Conservation (phyloP, 2,888 invertebrate genomes). For the Criorhina ranunculi region DNA sequence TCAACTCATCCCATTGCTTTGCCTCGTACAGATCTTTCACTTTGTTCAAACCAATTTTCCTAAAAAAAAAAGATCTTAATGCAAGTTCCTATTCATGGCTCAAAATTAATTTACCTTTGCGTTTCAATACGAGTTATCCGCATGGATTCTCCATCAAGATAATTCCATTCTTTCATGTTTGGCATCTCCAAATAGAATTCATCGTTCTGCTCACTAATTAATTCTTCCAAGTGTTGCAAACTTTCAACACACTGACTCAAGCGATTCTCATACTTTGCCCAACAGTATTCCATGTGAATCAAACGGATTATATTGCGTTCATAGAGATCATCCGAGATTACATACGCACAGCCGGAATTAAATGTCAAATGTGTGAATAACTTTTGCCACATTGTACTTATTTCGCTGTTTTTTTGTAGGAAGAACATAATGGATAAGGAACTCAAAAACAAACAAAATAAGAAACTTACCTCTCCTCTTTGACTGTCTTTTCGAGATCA, state of each 20-base stretch:
- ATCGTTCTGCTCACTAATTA: constrained; percentile 78
- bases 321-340: constrained; percentile 83
- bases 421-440: not conserved
- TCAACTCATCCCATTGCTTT: constrained; percentile 88
- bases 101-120: constrained; percentile 84
- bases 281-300: constrained; percentile 86
- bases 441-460: not conserved
- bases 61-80: constrained; percentile 81
- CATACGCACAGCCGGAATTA: constrained; percentile 77
- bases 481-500: constrained; percentile 77
- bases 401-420: constrained; percentile 71
- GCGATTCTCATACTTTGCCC: constrained; percentile 85
- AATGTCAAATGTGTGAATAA: constrained; percentile 77
- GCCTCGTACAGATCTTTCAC: constrained; percentile 88
- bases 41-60: constrained; percentile 87
- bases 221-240: constrained; percentile 75
- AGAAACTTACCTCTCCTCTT: constrained; percentile 69
- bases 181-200: constrained; percentile 84
- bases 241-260: constrained; percentile 85
- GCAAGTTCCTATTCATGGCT: not conserved
- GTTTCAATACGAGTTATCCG: constrained; percentile 85
- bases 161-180: constrained; percentile 86
- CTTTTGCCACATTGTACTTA: constrained; percentile 76
- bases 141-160: constrained; percentile 84
- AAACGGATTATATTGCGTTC: constrained; percentile 85